Evolutionary conservation across 2,113 vertebrate species (phyloP).

Genomic region (Cryptomyrus ogoouensis): DNA sequence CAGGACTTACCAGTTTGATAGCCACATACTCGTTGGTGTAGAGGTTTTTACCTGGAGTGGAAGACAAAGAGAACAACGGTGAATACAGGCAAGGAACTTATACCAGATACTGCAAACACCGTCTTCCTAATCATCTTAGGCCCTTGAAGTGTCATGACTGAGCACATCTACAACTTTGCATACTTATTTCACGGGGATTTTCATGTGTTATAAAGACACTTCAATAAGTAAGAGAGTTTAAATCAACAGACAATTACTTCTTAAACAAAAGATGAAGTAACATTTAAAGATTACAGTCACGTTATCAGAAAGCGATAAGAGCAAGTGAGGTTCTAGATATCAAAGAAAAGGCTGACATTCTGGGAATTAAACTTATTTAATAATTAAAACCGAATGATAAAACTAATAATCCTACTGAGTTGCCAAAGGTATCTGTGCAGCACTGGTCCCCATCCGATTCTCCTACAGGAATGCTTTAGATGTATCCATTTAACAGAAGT

Average conservation of each 20-base stretch:
- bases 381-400: background rate
- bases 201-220: too few relatives aligned
- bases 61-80: slow-evolving; percentile 33
- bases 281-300: background rate
- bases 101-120: background rate
- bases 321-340: background rate
- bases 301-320: background rate
- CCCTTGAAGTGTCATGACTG: background rate
- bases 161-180: background rate
- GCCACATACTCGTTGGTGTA: slow-evolving; percentile 98
- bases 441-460: background rate
- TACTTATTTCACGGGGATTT: background rate
- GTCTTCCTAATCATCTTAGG: background rate
- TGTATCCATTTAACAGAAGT: background rate
- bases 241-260: background rate
- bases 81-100: slow-evolving; percentile 9
- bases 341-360: background rate
- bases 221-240: background rate
- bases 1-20: slow-evolving; percentile 92
- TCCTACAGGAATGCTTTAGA: background rate
- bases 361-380: background rate
- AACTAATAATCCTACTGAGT: background rate
- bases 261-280: background rate
- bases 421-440: background rate
- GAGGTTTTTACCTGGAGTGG: slow-evolving; percentile 87